phyloP scores from a whole-genome alignment of 2,888 invertebrate genomes.

The Epistrophe eligans region DNA sequence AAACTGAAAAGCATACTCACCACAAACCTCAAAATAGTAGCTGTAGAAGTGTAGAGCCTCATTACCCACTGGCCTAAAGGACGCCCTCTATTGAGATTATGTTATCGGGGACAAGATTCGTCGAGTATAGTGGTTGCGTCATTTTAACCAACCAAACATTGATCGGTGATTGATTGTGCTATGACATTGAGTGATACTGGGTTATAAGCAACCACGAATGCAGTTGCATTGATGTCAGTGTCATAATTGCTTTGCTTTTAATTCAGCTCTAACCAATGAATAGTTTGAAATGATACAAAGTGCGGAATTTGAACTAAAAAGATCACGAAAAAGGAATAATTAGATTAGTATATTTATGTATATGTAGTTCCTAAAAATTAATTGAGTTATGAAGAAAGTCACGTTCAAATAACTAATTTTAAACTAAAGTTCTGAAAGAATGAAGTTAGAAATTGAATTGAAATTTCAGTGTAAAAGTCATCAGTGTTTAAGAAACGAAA shows the following conservation, averaged over 20 bases:
- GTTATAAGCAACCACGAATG: constrained; percentile 41
- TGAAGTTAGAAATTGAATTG: no score
- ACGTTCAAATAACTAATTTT: no score
- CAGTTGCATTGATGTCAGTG: constrained; percentile 3
- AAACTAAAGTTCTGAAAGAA: no score
- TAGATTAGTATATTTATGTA: no score
- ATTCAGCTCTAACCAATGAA: neutral
- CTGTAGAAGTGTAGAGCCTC: neutral
- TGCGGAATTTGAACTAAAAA: no score
- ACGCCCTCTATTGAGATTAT: constrained; percentile 41
- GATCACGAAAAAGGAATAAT: no score
- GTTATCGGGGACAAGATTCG: constrained; percentile 13
- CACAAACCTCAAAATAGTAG: constrained; percentile 2
- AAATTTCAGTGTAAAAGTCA: no score
- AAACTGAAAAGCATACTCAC: constrained; percentile 20
- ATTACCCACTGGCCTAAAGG: constrained; percentile 1
- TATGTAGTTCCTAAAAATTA: no score
- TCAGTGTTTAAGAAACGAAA: no score
- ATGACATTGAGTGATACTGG: constrained; percentile 55
- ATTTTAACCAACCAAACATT: constrained; percentile 48
- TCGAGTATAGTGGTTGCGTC: constrained; percentile 41
- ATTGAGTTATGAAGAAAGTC: no score
- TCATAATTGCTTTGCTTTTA: neutral
- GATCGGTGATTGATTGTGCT: constrained; percentile 59
- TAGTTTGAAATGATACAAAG: neutral